Conservation (phyloP, 1,140 invertebrate genomes). For the Tribolium castaneum region DNA sequence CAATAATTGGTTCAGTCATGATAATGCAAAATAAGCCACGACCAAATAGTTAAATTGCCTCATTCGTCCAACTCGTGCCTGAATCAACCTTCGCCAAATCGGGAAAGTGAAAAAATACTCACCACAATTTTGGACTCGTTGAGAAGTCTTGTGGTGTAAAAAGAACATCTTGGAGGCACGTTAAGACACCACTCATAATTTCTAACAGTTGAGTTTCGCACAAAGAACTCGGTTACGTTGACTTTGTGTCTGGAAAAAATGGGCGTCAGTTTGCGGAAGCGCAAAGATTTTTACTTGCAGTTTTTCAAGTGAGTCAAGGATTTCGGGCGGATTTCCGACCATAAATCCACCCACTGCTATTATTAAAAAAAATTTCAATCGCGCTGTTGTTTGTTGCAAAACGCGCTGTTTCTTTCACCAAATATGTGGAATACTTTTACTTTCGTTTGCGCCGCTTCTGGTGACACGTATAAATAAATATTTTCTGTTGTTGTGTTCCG, state of each 20-base stretch:
- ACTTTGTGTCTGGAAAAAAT: conserved; percentile 68
- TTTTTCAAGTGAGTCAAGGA: background rate
- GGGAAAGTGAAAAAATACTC: conserved; percentile 44
- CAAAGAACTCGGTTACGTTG: conserved; percentile 69
- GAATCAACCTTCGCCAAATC: background rate
- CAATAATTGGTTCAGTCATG: conserved; percentile 1
- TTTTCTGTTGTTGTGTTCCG: background rate
- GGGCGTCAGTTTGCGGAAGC: background rate
- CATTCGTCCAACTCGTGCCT: background rate
- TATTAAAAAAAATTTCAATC: background rate
- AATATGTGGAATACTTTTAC: background rate
- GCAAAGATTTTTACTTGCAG: background rate
- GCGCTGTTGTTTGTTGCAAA: background rate
- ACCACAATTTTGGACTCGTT: conserved; percentile 51
- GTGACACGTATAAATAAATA: background rate
- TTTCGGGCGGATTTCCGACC: background rate
- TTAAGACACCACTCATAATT: conserved; percentile 77
- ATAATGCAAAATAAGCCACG: background rate
- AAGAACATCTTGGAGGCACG: conserved; percentile 76
- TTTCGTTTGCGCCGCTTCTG: background rate
- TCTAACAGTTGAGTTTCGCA: conserved; percentile 72
- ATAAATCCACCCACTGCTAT: background rate
- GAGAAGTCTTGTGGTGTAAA: conserved; percentile 67
- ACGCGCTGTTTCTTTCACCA: background rate
- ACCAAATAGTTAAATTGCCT: conserved; percentile 10